Conservation (phyloP, 2,888 invertebrate genomes). For the Ochropleura plecta region DNA sequence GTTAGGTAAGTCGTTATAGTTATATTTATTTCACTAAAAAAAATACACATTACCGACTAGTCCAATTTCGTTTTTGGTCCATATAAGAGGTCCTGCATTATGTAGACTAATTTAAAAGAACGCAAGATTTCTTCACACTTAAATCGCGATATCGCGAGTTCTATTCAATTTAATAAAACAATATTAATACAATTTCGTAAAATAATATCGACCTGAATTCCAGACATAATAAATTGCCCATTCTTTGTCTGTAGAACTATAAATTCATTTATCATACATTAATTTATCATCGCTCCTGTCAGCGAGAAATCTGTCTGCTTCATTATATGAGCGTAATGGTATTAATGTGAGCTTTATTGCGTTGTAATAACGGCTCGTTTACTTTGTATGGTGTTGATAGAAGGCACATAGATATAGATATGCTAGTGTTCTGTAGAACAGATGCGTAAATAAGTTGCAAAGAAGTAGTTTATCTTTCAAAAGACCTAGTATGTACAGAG, state of each 20-base stretch:
- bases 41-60: too few species aligned
- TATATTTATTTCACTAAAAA: too few species aligned
- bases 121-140: not conserved
- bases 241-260: constrained; percentile 61
- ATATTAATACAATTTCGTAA: constrained; percentile 50
- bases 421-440: constrained; percentile 23
- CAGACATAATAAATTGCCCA: constrained; percentile 58
- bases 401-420: not conserved
- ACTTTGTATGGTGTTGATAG: constrained; percentile 10
- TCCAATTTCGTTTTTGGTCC: too few species aligned
- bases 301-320: constrained; percentile 59
- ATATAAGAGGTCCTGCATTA: not conserved
- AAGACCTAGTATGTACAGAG: constrained; percentile 10
- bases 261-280: constrained; percentile 66
- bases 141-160: not conserved
- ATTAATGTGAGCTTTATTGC: constrained; percentile 36
- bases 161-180: constrained; percentile 39
- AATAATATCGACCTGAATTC: constrained; percentile 60
- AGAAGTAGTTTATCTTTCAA: constrained; percentile 4
- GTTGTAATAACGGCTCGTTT: constrained; percentile 43
- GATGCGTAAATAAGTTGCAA: constrained; percentile 17
- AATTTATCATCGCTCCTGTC: constrained; percentile 67
- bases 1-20: too few species aligned
- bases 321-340: constrained; percentile 40
- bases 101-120: not conserved